Percentiles rank a stretch among this genome's conserved stretches.
phyloP scores from a whole-genome alignment of 2,797 vertebrate species.

The Cottoperca gobio region DNA sequence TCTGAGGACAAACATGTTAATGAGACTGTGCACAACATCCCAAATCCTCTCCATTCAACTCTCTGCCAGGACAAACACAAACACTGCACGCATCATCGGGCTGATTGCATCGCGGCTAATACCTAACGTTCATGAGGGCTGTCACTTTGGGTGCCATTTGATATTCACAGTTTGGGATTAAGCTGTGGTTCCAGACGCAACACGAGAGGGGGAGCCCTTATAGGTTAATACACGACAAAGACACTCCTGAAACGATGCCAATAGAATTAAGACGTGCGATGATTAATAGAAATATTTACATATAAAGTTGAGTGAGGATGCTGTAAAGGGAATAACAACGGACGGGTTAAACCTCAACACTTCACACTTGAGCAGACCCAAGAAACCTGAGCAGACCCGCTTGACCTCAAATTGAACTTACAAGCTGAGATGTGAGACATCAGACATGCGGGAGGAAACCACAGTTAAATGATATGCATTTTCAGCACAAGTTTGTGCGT shows the following conservation, averaged over 20 bases:
- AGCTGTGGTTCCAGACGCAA: slow-evolving; percentile 6
- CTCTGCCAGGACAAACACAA: slow-evolving; percentile 34
- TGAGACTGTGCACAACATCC: not conserved
- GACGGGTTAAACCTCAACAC: slow-evolving; percentile 11
- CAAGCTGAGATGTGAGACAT: slow-evolving; percentile 19
- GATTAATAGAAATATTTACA: not conserved
- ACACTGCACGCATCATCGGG: slow-evolving; percentile 13
- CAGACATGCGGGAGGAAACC: slow-evolving; percentile 36
- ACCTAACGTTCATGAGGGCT: slow-evolving; percentile 49
- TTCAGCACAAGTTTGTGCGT: slow-evolving; percentile 4
- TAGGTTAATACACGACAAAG: slow-evolving; percentile 39
- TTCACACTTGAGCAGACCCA: slow-evolving; percentile 38
- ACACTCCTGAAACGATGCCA: not conserved
- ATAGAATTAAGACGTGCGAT: not conserved
- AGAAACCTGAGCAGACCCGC: slow-evolving; percentile 50
- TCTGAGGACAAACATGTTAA: slow-evolving; percentile 6
- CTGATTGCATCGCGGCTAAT: slow-evolving; percentile 56
- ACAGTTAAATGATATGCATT: slow-evolving; percentile 27
- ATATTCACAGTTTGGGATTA: slow-evolving; percentile 57
- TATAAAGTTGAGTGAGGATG: not conserved
- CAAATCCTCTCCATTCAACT: not conserved
- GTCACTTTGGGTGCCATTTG: slow-evolving; percentile 50
- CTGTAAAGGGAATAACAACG: not conserved
- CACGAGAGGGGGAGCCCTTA: slow-evolving; percentile 58
- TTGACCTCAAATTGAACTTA: slow-evolving; percentile 62